These are phyloP conservation scores for Gallinago jamesoni DNA, from an alignment of 2,113 vertebrate genomes.

Conservation along the genomic window DNA sequence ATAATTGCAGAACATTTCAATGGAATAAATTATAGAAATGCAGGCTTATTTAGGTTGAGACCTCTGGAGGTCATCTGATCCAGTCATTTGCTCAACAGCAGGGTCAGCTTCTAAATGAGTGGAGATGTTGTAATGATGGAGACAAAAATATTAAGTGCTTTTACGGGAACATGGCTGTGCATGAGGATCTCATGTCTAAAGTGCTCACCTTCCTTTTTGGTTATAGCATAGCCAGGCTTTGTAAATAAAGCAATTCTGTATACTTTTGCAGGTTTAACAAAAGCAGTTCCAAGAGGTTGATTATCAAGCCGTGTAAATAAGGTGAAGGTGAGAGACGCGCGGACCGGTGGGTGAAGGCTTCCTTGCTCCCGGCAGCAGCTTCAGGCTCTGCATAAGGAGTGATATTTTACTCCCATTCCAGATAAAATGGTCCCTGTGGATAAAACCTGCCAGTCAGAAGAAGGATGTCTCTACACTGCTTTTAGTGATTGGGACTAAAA, in stretches of 20 bases:
- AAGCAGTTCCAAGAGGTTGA: background rate
- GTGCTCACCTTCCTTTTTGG: background rate
- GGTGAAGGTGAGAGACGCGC: fast-evolving
- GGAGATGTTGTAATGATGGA: background rate
- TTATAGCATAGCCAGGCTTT: background rate
- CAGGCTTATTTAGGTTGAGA: background rate
- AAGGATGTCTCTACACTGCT: background rate
- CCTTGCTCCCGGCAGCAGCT: fast-evolving
- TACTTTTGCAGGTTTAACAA: background rate
- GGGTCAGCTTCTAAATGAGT: background rate
- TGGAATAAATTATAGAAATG: background rate
- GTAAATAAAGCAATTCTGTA: background rate
- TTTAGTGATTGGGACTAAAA: background rate
- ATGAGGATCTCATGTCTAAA: background rate
- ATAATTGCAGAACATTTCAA: background rate
- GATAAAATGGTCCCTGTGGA: background rate
- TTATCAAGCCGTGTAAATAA: fast-evolving
- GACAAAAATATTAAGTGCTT: background rate
- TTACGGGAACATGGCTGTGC: fast-evolving
- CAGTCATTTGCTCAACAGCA: background rate
- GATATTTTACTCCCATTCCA: background rate
- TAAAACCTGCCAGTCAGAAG: background rate
- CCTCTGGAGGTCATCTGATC: background rate
- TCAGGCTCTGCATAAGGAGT: background rate
- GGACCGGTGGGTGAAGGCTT: background rate